Conservation (phyloP, 1,140 invertebrate genomes). For the Anthonomus grandis region DNA sequence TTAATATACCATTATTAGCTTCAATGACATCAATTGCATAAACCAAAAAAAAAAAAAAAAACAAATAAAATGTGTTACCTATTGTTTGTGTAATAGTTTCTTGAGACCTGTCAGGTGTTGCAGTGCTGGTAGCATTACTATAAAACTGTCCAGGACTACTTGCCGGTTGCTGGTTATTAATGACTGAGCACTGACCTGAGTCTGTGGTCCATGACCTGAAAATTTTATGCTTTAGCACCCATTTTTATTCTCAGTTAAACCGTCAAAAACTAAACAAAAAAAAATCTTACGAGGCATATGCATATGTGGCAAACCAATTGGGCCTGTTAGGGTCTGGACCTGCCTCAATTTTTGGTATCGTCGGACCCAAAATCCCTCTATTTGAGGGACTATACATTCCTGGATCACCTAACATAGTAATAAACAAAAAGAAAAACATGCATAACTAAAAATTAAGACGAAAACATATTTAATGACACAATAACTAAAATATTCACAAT, state of each 20-base stretch:
- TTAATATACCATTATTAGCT: too few species aligned
- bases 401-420: conserved; percentile 48
- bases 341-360: conserved; percentile 54
- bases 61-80: too few species aligned
- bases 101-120: conserved; percentile 24
- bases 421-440: conserved; percentile 39
- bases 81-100: conserved; percentile 32
- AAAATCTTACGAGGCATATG: conserved; percentile 59
- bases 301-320: conserved; percentile 60
- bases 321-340: conserved; percentile 51
- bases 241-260: neutral
- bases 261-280: conserved; percentile 41
- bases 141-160: conserved; percentile 35
- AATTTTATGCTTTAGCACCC: neutral
- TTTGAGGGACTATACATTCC: conserved; percentile 53
- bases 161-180: conserved; percentile 12
- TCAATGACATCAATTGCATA: too few species aligned
- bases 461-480: conserved; percentile 4
- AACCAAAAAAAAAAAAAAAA: too few species aligned
- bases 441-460: conserved; percentile 31
- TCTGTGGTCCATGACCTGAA: conserved; percentile 23
- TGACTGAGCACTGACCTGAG: conserved; percentile 22
- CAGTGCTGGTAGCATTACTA: conserved; percentile 22
- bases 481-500: neutral
- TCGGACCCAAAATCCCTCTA: conserved; percentile 46